A percentile compares a stretch with the other conserved stretches of the same genome.
Evolutionary conservation across 2,888 invertebrate species (phyloP).

Genomic region (Dexiosoma caninum): DNA sequence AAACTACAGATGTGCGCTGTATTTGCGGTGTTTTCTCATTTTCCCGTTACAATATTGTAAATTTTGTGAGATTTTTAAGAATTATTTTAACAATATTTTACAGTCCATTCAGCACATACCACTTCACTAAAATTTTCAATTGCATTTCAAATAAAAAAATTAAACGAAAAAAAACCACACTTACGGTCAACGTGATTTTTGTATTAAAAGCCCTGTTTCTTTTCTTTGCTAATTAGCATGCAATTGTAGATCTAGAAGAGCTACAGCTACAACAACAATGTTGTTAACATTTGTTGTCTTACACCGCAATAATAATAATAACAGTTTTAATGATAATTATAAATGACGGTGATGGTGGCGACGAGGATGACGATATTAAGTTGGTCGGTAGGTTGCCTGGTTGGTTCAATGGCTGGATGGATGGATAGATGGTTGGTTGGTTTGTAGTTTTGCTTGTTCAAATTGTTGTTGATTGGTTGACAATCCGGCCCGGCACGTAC

Average conservation of each 20-base stretch:
- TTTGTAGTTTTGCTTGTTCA: constrained; percentile 16
- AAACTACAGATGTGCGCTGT: too few relatives aligned
- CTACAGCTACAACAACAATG: constrained; percentile 15
- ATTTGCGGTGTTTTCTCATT: too few relatives aligned
- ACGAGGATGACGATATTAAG: constrained; percentile 42
- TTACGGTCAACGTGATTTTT: constrained; percentile 27
- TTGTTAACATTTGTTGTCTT: constrained; percentile 18
- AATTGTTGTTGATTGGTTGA: constrained; percentile 29
- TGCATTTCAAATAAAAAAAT: constrained; percentile 7
- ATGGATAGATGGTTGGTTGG: not conserved
- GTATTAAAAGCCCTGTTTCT: constrained; percentile 29
- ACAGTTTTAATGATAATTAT: constrained; percentile 9
- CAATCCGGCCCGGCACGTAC: constrained; percentile 43
- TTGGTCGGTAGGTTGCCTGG: constrained; percentile 51
- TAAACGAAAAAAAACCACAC: too few relatives aligned
- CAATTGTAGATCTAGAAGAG: constrained; percentile 35
- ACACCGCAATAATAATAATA: constrained; percentile 21
- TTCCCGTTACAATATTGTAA: too few relatives aligned
- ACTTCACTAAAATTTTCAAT: constrained; percentile 22
- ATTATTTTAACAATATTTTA: not conserved
- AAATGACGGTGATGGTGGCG: not conserved
- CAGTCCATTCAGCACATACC: constrained; percentile 38
- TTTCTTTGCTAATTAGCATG: constrained; percentile 57
- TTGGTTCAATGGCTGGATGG: constrained; percentile 8
- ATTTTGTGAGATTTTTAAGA: too few relatives aligned